These are phyloP conservation scores for Salticus scenicus DNA, from an alignment of 2,888 invertebrate species.

Conservation along the genomic window DNA sequence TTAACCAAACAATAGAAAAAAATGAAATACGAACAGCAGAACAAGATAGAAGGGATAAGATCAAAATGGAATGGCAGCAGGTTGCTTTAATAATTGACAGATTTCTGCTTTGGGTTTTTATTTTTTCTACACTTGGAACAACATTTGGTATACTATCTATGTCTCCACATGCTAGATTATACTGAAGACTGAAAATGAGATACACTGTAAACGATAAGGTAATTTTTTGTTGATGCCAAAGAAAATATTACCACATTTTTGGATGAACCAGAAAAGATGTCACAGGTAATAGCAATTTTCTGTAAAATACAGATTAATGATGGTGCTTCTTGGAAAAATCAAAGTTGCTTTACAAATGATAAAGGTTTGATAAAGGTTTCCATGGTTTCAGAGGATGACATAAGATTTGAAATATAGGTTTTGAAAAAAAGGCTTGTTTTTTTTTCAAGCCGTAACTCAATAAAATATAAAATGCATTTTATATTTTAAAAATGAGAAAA, in stretches of 20 bases:
- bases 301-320: not conserved
- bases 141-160: constrained; percentile 86
- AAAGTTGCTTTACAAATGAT: not conserved
- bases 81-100: constrained; percentile 89
- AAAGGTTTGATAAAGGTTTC: not conserved
- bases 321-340: not conserved
- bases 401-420: too few species aligned
- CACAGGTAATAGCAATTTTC: not conserved
- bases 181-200: constrained; percentile 32
- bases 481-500: not conserved
- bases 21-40: constrained; percentile 87
- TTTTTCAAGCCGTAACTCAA: not conserved
- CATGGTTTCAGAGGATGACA: not conserved
- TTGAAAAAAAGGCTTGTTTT: not conserved
- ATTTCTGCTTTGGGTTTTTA: constrained; percentile 84
- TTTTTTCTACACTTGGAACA: constrained; percentile 85
- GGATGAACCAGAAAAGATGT: not conserved
- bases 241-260: not conserved
- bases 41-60: constrained; percentile 85
- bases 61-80: constrained; percentile 89
- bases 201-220: not conserved
- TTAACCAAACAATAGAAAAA: constrained; percentile 85
- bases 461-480: not conserved
- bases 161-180: constrained; percentile 78
- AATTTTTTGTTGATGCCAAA: not conserved